Conservation (phyloP, 2,888 invertebrate genomes). For the Cryptocephalus moraei region DNA sequence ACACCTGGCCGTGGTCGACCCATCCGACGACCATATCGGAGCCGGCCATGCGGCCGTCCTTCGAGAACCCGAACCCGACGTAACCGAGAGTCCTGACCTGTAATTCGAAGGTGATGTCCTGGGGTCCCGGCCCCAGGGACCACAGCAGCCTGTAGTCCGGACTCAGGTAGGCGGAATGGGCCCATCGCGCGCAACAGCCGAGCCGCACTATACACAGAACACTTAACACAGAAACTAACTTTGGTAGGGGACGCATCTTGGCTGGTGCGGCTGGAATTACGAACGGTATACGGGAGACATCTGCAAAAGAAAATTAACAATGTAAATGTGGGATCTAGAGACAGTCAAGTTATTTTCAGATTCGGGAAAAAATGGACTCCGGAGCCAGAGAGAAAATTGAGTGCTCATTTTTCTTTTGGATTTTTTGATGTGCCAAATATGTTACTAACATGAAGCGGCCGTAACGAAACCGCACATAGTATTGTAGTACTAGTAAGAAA, state of each 20-base stretch:
- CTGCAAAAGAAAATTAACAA: background rate
- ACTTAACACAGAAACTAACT: conserved; percentile 9
- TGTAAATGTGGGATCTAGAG: background rate
- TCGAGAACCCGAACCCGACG: conserved; percentile 79
- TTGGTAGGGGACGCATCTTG: background rate
- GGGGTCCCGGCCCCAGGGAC: conserved; percentile 58
- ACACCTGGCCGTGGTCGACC: conserved; percentile 73
- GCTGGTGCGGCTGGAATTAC: background rate
- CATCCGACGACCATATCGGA: conserved; percentile 85
- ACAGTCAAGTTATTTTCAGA: too few relatives aligned
- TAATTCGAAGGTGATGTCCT: conserved; percentile 73
- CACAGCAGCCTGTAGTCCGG: conserved; percentile 53
- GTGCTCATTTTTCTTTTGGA: too few relatives aligned
- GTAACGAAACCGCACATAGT: too few relatives aligned
- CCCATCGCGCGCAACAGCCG: conserved; percentile 38
- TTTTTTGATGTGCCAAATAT: too few relatives aligned
- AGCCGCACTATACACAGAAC: conserved; percentile 24
- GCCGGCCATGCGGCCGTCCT: conserved; percentile 66
- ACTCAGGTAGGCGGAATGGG: conserved; percentile 43
- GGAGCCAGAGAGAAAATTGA: too few relatives aligned
- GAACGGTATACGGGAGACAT: background rate
- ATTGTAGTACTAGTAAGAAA: too few relatives aligned
- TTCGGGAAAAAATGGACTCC: too few relatives aligned
- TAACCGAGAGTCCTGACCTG: conserved; percentile 78
- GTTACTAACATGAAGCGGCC: too few relatives aligned